Conservation (phyloP, 2,888 invertebrate species). For the Monochamus alternatus region DNA sequence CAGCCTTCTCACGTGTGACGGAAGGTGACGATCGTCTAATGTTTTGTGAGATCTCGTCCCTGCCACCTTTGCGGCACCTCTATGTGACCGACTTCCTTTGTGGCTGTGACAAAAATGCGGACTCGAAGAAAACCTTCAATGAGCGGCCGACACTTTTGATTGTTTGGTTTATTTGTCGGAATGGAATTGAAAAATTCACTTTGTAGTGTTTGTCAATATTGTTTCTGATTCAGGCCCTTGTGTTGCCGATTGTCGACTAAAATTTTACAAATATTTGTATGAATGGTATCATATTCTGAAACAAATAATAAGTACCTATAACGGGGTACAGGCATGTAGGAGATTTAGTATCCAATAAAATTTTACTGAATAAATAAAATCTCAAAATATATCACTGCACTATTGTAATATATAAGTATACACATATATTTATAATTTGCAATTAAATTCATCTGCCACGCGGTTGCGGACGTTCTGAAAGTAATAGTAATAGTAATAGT, state of each 20-base stretch:
- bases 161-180: background rate
- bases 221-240: conserved; percentile 6
- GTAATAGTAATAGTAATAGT: no score
- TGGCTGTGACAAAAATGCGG: conserved; percentile 20
- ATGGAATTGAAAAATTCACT: conserved; percentile 17
- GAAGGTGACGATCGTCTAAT: conserved; percentile 61
- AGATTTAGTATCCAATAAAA: no score
- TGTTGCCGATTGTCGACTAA: background rate
- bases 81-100: conserved; percentile 29
- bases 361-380: no score
- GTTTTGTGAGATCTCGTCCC: conserved; percentile 54
- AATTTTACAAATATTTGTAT: conserved; percentile 16
- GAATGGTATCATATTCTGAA: background rate
- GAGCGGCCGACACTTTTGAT: conserved; percentile 34
- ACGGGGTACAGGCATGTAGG: no score
- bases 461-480: no score
- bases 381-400: no score
- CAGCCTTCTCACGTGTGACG: conserved; percentile 56
- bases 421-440: no score
- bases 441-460: no score
- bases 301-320: no score
- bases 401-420: no score
- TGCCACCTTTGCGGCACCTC: conserved; percentile 56
- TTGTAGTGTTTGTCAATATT: conserved; percentile 29
- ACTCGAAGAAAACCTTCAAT: conserved; percentile 25